These are phyloP conservation scores for Nemoura dubitans DNA, from an alignment of 2,888 invertebrate genomes.

Conservation along the genomic window DNA sequence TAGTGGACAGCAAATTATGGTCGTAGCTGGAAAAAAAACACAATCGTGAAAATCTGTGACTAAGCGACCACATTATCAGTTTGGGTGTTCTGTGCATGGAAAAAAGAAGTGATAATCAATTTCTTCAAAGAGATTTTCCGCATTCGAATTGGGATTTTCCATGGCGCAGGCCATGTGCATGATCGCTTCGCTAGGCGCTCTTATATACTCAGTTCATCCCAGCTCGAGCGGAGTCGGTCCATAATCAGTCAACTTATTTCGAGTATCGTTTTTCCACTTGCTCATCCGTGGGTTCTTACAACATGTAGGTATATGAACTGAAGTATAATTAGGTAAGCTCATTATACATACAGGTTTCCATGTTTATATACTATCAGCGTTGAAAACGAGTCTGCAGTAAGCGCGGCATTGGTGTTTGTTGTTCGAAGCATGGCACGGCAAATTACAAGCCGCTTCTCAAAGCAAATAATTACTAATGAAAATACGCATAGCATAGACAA, in stretches of 20 bases:
- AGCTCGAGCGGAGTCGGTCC: no score
- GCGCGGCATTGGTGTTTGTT: not conserved
- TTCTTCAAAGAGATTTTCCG: not conserved
- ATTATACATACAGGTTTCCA: slow-evolving; percentile 3
- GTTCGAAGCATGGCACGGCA: not conserved
- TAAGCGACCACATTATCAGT: not conserved
- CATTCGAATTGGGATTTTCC: slow-evolving; percentile 2
- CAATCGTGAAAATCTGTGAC: not conserved
- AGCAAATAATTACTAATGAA: slow-evolving; percentile 12
- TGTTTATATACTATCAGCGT: not conserved
- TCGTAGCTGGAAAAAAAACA: not conserved
- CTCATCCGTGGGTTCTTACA: not conserved
- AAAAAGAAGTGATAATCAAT: not conserved
- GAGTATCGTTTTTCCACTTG: not conserved
- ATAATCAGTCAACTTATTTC: not conserved
- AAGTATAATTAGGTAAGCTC: not conserved
- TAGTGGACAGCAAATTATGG: not conserved
- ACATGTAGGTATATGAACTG: not conserved
- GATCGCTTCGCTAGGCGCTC: not conserved
- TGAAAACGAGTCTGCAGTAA: not conserved
- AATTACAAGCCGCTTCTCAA: not conserved
- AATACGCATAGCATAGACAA: not conserved
- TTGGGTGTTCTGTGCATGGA: not conserved
- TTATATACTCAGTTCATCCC: no score
- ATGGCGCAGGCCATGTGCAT: not conserved